phyloP scores from a whole-genome alignment of 2,797 vertebrate genomes.

The Coregonus ussuriensis region DNA sequence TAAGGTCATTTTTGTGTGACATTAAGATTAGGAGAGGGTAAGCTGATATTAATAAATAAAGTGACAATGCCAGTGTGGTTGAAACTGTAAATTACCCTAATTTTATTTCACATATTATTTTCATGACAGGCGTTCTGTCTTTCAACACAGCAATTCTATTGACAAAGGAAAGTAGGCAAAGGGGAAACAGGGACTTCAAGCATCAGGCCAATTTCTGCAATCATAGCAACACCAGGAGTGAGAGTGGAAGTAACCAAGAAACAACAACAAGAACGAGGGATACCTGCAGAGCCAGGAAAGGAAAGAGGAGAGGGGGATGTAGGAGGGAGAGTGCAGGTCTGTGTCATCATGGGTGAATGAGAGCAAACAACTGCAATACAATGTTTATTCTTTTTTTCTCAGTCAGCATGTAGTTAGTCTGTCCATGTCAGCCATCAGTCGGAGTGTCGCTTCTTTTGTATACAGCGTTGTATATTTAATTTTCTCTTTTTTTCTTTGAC shows the following conservation, averaged over 20 bases:
- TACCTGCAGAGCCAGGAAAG: conserved; percentile 4
- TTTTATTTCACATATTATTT: conserved; percentile 71
- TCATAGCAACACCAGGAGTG: conserved; percentile 40
- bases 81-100: conserved; percentile 62
- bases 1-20: too few relatives aligned
- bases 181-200: conserved; percentile 42
- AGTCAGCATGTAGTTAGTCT: conserved; percentile 13
- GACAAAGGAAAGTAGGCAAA: conserved; percentile 46
- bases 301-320: conserved; percentile 19
- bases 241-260: conserved; percentile 5
- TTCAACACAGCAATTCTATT: conserved; percentile 65
- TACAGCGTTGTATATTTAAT: conserved; percentile 4
- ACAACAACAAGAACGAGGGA: conserved; percentile 20
- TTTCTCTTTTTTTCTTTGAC: conserved; percentile 16
- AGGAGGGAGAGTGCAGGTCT: conserved; percentile 34
- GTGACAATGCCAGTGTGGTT: conserved; percentile 34
- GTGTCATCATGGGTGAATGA: conserved; percentile 46
- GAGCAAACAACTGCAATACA: conserved; percentile 35
- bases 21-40: too few relatives aligned
- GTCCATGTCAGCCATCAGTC: conserved; percentile 42
- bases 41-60: not conserved
- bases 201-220: conserved; percentile 44
- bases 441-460: not conserved
- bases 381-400: conserved; percentile 23
- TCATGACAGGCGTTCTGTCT: conserved; percentile 58